Evolutionary conservation across 2,113 vertebrate species (phyloP), one percentile per base, ranked within the genome.

Genomic region (Naja naja): DNA sequence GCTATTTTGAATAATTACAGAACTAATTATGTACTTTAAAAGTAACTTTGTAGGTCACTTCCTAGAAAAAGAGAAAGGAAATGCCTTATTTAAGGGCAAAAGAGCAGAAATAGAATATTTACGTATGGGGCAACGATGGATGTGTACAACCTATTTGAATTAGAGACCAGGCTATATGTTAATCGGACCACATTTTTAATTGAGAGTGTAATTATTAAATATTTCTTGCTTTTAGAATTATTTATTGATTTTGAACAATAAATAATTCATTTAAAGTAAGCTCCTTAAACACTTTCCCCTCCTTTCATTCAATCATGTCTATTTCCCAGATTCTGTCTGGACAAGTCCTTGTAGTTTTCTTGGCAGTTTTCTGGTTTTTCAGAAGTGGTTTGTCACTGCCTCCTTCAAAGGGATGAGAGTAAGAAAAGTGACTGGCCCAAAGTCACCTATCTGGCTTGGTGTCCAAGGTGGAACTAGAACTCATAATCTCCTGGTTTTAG

Each of bases 41-140:
- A 49, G 54, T 91, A 91, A 30, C 16, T 87, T 87, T 81, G 85
- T 60, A 92, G 47, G 91, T 88, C 12, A 89, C 34, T 89, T 89
- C 91, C 87, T 89, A 85, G 11, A 18, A 30, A 81, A 89, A 85
- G 25, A 39, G 56, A 39, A 81, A 49, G 64, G 69, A 58, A 58
- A 92, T 58, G 45, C 43, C 91, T 92, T 74, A 90, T 60, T 85
- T 81, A 85, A 81, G 91, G 91, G 47, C 49, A 81, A 92, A 89
- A 20, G 23, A 85, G 60, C 14, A 56, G 25, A 74, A 47, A 87
- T 16, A 87, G 47, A 39, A 52, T 23, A 58, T 30, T 10, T 43
- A 23, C 1, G 10, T 43, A 30, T 86, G 74, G 16, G 8, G 14
- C 18, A 81, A 81, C 43, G 74, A 30, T 85, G 90, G 9, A 47